Evolutionary conservation across 2,888 invertebrate species (phyloP).

Genomic region (Junonia oenone): DNA sequence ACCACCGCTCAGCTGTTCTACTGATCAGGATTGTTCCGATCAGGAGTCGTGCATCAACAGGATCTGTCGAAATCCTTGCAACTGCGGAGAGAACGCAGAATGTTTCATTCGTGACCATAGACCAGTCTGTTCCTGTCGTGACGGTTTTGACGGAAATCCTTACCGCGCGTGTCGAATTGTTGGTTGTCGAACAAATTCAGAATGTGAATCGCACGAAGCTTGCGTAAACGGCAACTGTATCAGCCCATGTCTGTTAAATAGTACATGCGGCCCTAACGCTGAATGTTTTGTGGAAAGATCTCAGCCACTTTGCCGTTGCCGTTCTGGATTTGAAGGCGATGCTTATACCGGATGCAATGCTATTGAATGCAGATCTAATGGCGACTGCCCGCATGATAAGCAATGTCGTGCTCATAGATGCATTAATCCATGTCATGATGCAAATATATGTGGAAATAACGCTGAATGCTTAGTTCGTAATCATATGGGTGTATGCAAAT

Average conservation of each 20-base stretch:
- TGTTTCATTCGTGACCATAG: slow-evolving; percentile 91
- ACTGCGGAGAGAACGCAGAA: slow-evolving; percentile 90
- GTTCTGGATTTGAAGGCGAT: slow-evolving; percentile 89
- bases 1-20: slow-evolving; percentile 86
- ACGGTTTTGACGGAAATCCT: slow-evolving; percentile 92
- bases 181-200: slow-evolving; percentile 90
- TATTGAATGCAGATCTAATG: slow-evolving; percentile 91
- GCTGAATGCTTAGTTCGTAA: slow-evolving; percentile 90
- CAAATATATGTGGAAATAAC: slow-evolving; percentile 86
- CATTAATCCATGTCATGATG: slow-evolving; percentile 89
- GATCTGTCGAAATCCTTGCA: slow-evolving; percentile 92
- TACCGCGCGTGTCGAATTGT: slow-evolving; percentile 88
- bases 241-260: slow-evolving; percentile 89
- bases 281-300: slow-evolving; percentile 89
- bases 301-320: slow-evolving; percentile 88
- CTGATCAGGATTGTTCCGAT: slow-evolving; percentile 88
- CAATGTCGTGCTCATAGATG: slow-evolving; percentile 93
- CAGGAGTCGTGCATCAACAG: slow-evolving; percentile 92
- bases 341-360: slow-evolving; percentile 86
- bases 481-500: slow-evolving; percentile 92
- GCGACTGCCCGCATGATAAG: slow-evolving; percentile 91
- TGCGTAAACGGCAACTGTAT: slow-evolving; percentile 92
- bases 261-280: slow-evolving; percentile 89
- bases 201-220: slow-evolving; percentile 90
- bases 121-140: slow-evolving; percentile 91